A percentile compares a stretch with the other conserved stretches of the same genome.
Conservation (phyloP, 2,888 invertebrate genomes). For the Drosophila nr. fundita region DNA sequence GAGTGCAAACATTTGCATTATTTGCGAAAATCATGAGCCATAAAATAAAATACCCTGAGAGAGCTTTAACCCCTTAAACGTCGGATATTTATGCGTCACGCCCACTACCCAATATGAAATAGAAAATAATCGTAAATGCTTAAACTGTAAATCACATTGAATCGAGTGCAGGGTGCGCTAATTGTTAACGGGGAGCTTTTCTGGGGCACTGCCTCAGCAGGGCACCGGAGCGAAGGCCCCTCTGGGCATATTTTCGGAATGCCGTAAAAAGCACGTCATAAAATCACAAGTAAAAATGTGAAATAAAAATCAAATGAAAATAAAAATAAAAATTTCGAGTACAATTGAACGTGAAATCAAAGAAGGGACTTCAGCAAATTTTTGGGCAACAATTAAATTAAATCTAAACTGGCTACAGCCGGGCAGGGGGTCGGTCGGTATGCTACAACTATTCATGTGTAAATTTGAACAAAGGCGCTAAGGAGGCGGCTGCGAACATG, state of each 20-base stretch:
- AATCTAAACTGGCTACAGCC: constrained; percentile 61
- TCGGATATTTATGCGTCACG: constrained; percentile 32
- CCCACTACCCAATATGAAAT: not conserved
- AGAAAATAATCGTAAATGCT: constrained; percentile 25
- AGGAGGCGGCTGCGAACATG: constrained; percentile 49
- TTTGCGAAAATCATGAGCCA: constrained; percentile 62
- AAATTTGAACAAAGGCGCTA: constrained; percentile 63
- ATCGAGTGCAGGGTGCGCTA: constrained; percentile 40
- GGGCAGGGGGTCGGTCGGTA: constrained; percentile 25
- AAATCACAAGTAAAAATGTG: constrained; percentile 62
- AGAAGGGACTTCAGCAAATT: constrained; percentile 48
- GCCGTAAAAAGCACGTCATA: constrained; percentile 44
- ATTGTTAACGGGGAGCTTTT: constrained; percentile 46
- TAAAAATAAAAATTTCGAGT: constrained; percentile 60
- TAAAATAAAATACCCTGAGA: constrained; percentile 49
- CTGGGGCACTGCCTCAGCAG: not conserved
- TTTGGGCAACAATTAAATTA: constrained; percentile 72
- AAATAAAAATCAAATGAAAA: constrained; percentile 77
- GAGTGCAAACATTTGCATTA: constrained; percentile 77
- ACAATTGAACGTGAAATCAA: constrained; percentile 76
- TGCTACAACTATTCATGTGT: constrained; percentile 77
- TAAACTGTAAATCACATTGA: constrained; percentile 45
- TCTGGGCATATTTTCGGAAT: constrained; percentile 17
- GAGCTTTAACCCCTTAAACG: constrained; percentile 43
- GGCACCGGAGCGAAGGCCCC: not conserved